Percentiles rank a stretch among this genome's conserved stretches.
Evolutionary conservation across 1,140 invertebrate genomes (phyloP).

Genomic region (Amphibalanus amphitrite): DNA sequence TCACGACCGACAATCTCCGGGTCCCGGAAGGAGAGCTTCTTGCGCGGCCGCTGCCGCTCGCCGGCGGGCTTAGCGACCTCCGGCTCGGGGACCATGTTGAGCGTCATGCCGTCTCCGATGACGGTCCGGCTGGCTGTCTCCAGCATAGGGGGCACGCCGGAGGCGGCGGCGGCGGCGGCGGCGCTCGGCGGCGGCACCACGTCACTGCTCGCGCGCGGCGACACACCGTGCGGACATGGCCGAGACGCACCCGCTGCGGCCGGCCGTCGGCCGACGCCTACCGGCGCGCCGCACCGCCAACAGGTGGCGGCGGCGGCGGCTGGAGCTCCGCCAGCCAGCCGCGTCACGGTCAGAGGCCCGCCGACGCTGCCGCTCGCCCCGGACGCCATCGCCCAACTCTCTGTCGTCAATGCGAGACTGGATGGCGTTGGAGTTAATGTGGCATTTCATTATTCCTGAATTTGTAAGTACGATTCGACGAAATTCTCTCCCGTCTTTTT

Average conservation of each 20-base stretch:
- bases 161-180: too few species aligned
- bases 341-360: not conserved
- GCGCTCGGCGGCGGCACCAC: not conserved
- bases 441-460: too few species aligned
- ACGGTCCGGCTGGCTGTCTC: not conserved
- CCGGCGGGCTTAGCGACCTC: not conserved
- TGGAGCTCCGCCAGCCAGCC: not conserved
- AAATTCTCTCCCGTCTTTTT: too few species aligned
- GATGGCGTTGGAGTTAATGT: too few species aligned
- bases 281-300: not conserved
- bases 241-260: too few species aligned
- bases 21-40: constrained; percentile 68
- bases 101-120: not conserved
- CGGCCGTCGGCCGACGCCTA: too few species aligned
- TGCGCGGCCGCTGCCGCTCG: constrained; percentile 40
- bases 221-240: too few species aligned
- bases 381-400: too few species aligned
- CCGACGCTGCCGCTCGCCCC: not conserved
- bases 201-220: not conserved
- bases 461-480: too few species aligned
- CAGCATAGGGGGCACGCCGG: not conserved
- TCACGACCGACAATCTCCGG: constrained; percentile 45
- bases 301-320: not conserved
- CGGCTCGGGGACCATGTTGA: not conserved
- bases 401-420: too few species aligned